Evolutionary conservation across 2,888 invertebrate species (phyloP).

Genomic region (Eristalinus sepulchralis): DNA sequence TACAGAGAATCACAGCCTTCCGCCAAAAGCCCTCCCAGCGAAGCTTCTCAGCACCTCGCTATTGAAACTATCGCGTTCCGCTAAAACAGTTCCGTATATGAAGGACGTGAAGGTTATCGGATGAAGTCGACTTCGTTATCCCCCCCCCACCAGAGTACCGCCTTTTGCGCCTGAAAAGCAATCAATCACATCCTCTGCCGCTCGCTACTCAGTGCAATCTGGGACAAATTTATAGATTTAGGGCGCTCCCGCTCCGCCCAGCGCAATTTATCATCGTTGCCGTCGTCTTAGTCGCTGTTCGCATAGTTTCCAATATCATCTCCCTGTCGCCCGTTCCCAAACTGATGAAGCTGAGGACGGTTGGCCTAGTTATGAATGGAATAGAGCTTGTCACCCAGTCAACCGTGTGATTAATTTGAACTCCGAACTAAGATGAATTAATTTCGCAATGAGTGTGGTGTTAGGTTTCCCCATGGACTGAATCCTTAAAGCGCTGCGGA

Average conservation of each 20-base stretch:
- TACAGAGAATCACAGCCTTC: no score
- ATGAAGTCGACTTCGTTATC: not conserved
- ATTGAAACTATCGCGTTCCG: not conserved
- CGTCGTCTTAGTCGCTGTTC: not conserved
- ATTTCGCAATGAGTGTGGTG: conserved; percentile 44
- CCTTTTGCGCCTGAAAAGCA: conserved; percentile 24
- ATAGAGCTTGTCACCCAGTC: conserved; percentile 64
- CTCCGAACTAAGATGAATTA: conserved; percentile 57
- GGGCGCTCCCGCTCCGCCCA: conserved; percentile 37
- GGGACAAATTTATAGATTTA: conserved; percentile 70
- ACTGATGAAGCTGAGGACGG: conserved; percentile 9
- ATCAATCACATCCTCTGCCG: conserved; percentile 60
- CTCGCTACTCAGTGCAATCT: conserved; percentile 43
- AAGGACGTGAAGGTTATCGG: not conserved
- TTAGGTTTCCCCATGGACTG: conserved; percentile 21
- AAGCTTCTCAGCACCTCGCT: no score
- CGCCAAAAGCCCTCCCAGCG: no score
- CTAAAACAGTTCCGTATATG: not conserved
- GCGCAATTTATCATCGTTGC: conserved; percentile 68
- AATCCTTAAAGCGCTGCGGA: not conserved
- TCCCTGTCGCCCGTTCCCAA: conserved; percentile 5
- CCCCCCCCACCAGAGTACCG: not conserved
- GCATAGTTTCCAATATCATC: conserved; percentile 49
- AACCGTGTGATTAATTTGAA: conserved; percentile 65
- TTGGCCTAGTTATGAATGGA: conserved; percentile 67